Evolutionary conservation across 2,888 invertebrate genomes (phyloP), one percentile per base, ranked within the genome.

Genomic region (Rugalucina vietnamica): DNA sequence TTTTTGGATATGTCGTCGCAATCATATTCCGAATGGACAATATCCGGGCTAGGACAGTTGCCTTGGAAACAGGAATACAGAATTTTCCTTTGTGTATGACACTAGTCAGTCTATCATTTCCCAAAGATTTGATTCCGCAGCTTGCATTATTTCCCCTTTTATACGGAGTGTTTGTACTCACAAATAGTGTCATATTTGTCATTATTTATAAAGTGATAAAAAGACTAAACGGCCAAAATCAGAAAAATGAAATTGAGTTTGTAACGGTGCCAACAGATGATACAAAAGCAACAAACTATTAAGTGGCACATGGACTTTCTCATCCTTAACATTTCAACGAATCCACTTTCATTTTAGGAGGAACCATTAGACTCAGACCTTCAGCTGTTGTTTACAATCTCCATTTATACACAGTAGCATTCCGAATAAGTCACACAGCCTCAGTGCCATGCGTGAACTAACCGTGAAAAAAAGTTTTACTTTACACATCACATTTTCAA

Each of bases 41-140:
- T 0, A 83, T 70, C 8, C 87, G 82, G 12, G 72, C 92, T n/a
- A 79, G 92, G 71, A 93, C 93, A 3, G 90, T 93, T 43, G 91
- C 92, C 70, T 88, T 93, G 60, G 93, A 93, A 82, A 92, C 92
- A 0, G 92, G 93, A 14, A 90, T 93, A 36, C 93, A 93, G 72
- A 93, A 93, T 79, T 93, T 93, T 54, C 93, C 92, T 0, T 86
- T 93, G 32, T 93, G 93, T 21, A 89, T 93, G 83, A 93, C 93
- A 5, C 86, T 93, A 34, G 86, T 93, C 14, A 89, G 91, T 12
- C 79, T 93, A 34, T 91, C 92, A 3, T 93, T 91, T 78, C 90
- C 91, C 0, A 82, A 54, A 74, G 71, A 80, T 2, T 70, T 82
- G 43, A 87, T 90, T 76, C 87, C 87, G 0, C 57, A 81, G 50